A percentile compares a stretch with the other conserved stretches of the same genome.
phyloP scores from a whole-genome alignment of 2,888 invertebrate genomes.

The Achlya flavicornis region DNA sequence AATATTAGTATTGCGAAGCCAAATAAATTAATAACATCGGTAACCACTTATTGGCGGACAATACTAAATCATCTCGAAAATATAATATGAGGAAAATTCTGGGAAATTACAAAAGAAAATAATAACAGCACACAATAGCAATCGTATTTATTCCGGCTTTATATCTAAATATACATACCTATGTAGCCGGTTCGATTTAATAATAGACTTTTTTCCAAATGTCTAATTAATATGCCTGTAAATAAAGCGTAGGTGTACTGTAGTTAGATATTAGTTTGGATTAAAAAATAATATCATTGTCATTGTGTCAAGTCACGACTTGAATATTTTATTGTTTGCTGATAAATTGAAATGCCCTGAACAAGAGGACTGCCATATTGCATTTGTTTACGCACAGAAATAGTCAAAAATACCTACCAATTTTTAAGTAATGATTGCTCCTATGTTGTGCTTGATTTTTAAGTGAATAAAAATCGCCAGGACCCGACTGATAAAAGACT shows the following conservation, averaged over 20 bases:
- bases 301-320: too few species aligned
- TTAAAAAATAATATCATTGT: too few species aligned
- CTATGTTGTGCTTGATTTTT: too few species aligned
- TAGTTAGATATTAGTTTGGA: too few species aligned
- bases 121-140: constrained; percentile 56
- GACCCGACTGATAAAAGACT: too few species aligned
- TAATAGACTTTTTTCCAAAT: constrained; percentile 23
- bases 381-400: too few species aligned
- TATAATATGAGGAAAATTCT: constrained; percentile 29
- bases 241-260: not conserved
- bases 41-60: constrained; percentile 19
- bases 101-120: constrained; percentile 63
- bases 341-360: too few species aligned
- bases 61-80: constrained; percentile 32
- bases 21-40: constrained; percentile 13
- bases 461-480: too few species aligned
- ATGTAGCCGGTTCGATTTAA: constrained; percentile 20
- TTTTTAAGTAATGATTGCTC: too few species aligned
- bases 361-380: too few species aligned
- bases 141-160: constrained; percentile 65
- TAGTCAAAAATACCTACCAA: too few species aligned
- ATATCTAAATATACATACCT: constrained; percentile 59
- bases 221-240: not conserved
- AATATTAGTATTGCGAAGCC: not conserved
- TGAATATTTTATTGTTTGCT: too few species aligned